phyloP scores from a whole-genome alignment of 2,797 vertebrate genomes.

The Enteromius afrohamiltoni region DNA sequence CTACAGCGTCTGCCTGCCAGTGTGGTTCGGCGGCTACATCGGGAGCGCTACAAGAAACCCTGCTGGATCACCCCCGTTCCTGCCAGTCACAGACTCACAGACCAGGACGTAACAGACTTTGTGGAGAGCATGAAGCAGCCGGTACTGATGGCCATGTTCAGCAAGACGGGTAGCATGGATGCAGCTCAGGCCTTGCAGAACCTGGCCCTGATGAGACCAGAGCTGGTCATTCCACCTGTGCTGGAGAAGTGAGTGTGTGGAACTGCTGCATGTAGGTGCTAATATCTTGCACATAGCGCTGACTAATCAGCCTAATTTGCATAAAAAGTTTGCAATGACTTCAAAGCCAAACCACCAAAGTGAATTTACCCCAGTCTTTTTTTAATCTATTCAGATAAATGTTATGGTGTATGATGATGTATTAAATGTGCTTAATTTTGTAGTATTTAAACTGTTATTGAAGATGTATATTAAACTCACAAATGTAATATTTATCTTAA shows the following conservation, averaged over 20 bases:
- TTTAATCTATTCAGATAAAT: not conserved
- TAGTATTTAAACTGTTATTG: not conserved
- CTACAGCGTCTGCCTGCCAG: slow-evolving; percentile 91
- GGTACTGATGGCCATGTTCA: slow-evolving; percentile 95
- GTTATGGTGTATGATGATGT: not conserved
- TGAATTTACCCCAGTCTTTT: not conserved
- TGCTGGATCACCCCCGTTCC: slow-evolving; percentile 92
- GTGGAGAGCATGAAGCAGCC: slow-evolving; percentile 91
- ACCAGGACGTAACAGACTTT: slow-evolving; percentile 91
- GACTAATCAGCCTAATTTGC: slow-evolving; percentile 1
- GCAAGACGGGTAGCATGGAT: slow-evolving; percentile 95
- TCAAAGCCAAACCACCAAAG: not conserved
- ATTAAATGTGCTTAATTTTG: not conserved
- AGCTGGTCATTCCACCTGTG: slow-evolving; percentile 92
- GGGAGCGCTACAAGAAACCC: slow-evolving; percentile 87
- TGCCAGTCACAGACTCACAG: slow-evolving; percentile 86
- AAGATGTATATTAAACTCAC: no score
- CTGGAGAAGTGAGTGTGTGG: slow-evolving; percentile 88
- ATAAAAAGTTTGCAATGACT: not conserved
- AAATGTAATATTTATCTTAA: no score
- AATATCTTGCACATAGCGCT: not conserved
- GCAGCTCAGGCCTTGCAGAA: slow-evolving; percentile 96
- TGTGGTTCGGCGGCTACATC: slow-evolving; percentile 90
- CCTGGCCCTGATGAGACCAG: slow-evolving; percentile 92
- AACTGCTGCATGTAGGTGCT: not conserved